phyloP scores from a whole-genome alignment of 1,140 invertebrate species.

The Geopemphigus sp. region DNA sequence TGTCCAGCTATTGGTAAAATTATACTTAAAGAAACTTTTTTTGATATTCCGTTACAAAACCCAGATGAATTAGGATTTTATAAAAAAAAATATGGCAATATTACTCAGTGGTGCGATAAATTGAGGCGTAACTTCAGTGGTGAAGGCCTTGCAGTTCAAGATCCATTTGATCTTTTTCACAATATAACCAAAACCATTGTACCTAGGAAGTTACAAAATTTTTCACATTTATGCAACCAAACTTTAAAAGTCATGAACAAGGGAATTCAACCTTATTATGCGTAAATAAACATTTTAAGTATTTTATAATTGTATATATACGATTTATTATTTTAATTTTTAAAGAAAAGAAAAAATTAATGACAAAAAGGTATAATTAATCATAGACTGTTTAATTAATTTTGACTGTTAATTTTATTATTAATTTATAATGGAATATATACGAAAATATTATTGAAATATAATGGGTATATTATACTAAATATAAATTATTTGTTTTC shows the following conservation, averaged over 20 bases:
- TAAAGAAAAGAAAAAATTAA: not conserved
- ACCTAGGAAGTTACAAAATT: conserved; percentile 28
- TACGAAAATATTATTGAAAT: too few species aligned
- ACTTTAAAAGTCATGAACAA: conserved; percentile 40
- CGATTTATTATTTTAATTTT: not conserved
- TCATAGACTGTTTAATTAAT: not conserved
- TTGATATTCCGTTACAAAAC: conserved; percentile 37
- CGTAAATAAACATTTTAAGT: not conserved
- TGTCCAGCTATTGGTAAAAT: conserved; percentile 55
- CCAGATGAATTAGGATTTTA: conserved; percentile 15
- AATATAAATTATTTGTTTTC: too few species aligned
- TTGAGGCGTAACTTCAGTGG: conserved; percentile 52
- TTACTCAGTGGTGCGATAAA: conserved; percentile 45
- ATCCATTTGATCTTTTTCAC: conserved; percentile 58
- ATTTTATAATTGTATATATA: not conserved
- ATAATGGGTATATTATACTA: too few species aligned
- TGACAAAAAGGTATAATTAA: not conserved
- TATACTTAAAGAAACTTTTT: conserved; percentile 54
- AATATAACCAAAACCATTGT: conserved; percentile 56
- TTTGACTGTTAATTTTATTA: too few species aligned
- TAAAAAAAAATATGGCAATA: conserved; percentile 52
- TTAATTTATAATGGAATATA: too few species aligned
- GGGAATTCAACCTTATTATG: conserved; percentile 34
- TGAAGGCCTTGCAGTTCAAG: conserved; percentile 55
- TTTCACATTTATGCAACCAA: conserved; percentile 37